A percentile compares a stretch with the other conserved stretches of the same genome.
Evolutionary conservation across 2,113 vertebrate species (phyloP).

Genomic region (Daubentonia madagascariensis): DNA sequence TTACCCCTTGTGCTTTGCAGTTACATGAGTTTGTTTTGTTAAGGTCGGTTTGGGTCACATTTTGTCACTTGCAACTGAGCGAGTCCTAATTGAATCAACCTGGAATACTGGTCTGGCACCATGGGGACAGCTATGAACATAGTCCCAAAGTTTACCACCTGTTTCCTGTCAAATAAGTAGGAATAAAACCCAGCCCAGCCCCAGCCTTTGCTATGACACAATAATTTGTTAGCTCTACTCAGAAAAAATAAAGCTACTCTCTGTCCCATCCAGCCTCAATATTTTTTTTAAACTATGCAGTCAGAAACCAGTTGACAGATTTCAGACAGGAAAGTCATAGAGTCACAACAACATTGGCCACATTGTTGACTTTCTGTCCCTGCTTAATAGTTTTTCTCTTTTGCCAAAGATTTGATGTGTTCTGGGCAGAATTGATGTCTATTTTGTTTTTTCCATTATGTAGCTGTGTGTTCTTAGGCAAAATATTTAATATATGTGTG

Average conservation of each 20-base stretch:
- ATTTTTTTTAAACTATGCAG: neutral
- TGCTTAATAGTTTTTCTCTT: slow-evolving; percentile 27
- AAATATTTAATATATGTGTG: neutral
- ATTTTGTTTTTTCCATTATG: slow-evolving; percentile 26
- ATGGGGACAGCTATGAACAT: neutral
- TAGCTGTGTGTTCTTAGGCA: neutral
- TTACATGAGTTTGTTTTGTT: neutral
- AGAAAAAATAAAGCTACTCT: neutral
- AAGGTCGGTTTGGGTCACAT: neutral
- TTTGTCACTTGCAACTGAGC: neutral
- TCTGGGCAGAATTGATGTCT: neutral
- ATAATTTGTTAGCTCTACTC: neutral
- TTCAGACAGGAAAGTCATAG: neutral
- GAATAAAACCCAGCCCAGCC: neutral
- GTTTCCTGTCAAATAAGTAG: neutral
- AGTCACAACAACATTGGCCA: neutral
- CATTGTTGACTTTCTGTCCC: slow-evolving; percentile 25
- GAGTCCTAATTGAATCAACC: neutral
- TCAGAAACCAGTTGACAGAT: slow-evolving; percentile 16
- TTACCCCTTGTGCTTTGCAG: neutral
- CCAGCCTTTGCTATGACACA: neutral
- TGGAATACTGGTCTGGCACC: neutral
- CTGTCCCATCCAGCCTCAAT: neutral
- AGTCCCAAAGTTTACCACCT: neutral
- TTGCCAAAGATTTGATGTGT: neutral